Base-by-base conservation (phyloP, 1,140 invertebrate species). In the Polypedilum vanderplanki region DNA sequence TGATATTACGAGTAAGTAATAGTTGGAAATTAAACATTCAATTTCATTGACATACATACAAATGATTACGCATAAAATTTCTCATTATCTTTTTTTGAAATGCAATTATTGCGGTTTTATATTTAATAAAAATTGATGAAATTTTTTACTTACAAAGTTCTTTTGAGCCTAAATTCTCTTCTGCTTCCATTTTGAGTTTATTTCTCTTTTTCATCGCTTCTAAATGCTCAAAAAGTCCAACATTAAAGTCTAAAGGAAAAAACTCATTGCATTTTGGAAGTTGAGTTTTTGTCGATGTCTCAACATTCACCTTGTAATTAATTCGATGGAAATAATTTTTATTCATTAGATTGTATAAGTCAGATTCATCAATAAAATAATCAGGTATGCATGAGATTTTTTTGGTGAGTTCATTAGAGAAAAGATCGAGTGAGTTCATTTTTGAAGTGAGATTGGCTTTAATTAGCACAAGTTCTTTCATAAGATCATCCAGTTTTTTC, bases 161-260 rank as follows among this genome's bases (percentile, higher is more conserved):
- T 76, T 87, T 86, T 77, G 88, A 86, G 75, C 87, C 86, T 3
- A 92, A 82, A 40, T 87, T 86, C 67, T 88, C 84, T 80, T 93
- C 91, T n/a, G 89, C 82, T 74, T 84, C 81, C 73, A 89, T 84
- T 75, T 85, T 84, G 75, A 93, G 79, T 82, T 91, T 88, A 70
- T 86, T 84, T 77, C 89, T 83, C 75, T 88, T 85, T 75, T 86
- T 85, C 84, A 94, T 87, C 76, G 85, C 85, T 81, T 88, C 86
- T 65, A 95, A 85, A 85, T 95, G 91, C 81, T 94, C 93, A 85
- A 92, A 95, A 5, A 89, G 84, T 81, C 90, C 87, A 86, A 93
- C 90, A 79, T 89, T 91, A 79, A 91, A 93, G 73, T 89, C 87
- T 33, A 93, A 80, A n/a, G 87, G 84, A 76, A 86, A 85, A 76